Evolutionary conservation across 2,797 vertebrate species (phyloP).

Genomic region (Tapera naevia): DNA sequence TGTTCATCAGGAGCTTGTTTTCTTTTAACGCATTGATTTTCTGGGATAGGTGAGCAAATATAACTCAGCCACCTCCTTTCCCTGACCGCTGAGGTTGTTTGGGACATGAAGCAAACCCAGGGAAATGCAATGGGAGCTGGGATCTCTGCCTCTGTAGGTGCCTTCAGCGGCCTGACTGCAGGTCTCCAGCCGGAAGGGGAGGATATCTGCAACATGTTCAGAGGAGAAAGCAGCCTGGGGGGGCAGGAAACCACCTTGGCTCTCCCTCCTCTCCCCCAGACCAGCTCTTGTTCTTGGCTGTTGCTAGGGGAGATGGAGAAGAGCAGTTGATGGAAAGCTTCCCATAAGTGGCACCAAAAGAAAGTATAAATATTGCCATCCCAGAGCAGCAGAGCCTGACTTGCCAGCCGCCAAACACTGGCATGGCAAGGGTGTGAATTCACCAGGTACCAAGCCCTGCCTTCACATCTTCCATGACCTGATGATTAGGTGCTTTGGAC

Average conservation of each 20-base stretch:
- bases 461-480: background rate
- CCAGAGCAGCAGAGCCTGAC: background rate
- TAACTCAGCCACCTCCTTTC: background rate
- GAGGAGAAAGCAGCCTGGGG: background rate
- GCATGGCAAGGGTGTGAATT: background rate
- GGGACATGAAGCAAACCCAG: background rate
- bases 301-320: background rate
- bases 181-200: background rate
- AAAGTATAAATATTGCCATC: background rate
- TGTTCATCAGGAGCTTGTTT: background rate
- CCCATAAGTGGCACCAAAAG: background rate
- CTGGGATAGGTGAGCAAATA: background rate
- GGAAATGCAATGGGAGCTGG: rapidly evolving
- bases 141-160: background rate
- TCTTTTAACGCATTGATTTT: background rate
- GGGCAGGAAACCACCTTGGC: background rate
- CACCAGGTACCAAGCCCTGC: background rate
- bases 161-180: background rate
- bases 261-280: background rate
- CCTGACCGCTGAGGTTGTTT: background rate
- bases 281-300: background rate
- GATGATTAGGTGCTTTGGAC: conserved; percentile 4
- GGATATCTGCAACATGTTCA: rapidly evolving
- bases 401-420: rapidly evolving
- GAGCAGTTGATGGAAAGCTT: background rate